Base-by-base conservation (phyloP, 2,888 invertebrate species). In the Heliconius ismenius region DNA sequence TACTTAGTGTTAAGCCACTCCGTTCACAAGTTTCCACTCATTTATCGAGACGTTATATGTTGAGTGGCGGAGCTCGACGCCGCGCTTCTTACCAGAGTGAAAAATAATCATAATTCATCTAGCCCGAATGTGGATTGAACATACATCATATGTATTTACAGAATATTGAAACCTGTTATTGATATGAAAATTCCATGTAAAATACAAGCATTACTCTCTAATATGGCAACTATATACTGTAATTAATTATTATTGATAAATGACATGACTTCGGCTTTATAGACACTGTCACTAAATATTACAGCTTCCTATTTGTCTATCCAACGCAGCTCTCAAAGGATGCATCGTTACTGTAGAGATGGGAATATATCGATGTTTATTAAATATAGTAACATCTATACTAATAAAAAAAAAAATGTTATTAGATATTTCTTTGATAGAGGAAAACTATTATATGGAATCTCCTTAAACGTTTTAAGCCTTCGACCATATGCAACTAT, bases 251-350 rank as follows among this genome's bases (percentile, higher is more conserved):
- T 67, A 43, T 43, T 67, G 39, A 67, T n/a, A 39, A 39, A 39
- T 67, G 13, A 67, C 39, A 67, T 4, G 65, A 36, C n/a, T 36
- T 67, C 6, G 6, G 39, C 65, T 43, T 43, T 24, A 67, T 11
- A 65, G 65, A 24, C 39, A 9, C 39, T 65, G 24, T 65, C 65
- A 65, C 36, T 65, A 39, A 65, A 65, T 43, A 70, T 36, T 58
- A 36, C 28, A 36, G 36, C 28, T n/a, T n/a, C 58, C n/a, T 70
- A 58, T 70, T 58, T 70, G 70, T 58, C 58, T 70, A 54, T 58
- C n/a, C n/a, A 24, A 36, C 36, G 58, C 58, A 70, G 24, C 36
- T 58, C 32, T 70, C 70, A 58, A 58, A 70, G 70, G 58, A 58
- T 58, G 1, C 32, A 4, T 3, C n/a, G 69, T 32, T 32, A 2